Evolutionary conservation across 92 coral and sea anemone genomes (phyloP), one percentile per base, ranked within the genome.

Genomic region (Porites lobata): DNA sequence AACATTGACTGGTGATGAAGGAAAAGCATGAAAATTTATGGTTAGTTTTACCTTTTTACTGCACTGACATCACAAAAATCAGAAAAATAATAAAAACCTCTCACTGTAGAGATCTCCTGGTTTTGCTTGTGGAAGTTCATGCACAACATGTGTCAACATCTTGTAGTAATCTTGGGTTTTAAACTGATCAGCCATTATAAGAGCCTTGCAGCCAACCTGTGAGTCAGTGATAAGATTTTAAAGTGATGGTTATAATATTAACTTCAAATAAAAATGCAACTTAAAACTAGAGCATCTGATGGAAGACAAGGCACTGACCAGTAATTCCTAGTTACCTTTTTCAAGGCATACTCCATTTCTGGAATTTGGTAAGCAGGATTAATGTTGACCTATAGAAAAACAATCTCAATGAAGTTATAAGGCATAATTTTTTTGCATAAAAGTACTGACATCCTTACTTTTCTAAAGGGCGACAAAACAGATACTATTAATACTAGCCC

Each of bases 201-300:
- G 84, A 5, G 97, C 99, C 77, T 98, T 98, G 78, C 99, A 98
- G 26, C 96, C 96, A 84, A 98, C 99, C 99, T 98, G 29, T 24
- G 69, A 59, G 59, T 29, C 38, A 77, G 17, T 29, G 9, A 58
- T 76, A 21, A 20, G 13, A 73, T 3, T 12, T 9, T 4, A 47
- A 10, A 38, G 56, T 11, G 19, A 50, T 3, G 11, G 8, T 17
- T 18, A 22, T 32, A 32, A 3, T 38, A 38, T 38, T 38, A 38
- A 38, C 4, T 38, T 4, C 4, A 38, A 38, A 38, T 38, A 38
- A 38, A 38, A 38, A 38, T 38, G 47, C 47, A 38, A 38, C 47
- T 38, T 38, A 38, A 38, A 38, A 38, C 47, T 38, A 38, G 47
- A 38, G 7, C 47, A 38, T 5, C 47, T 38, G 4, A 38, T 38